Evolutionary conservation across 2,113 vertebrate genomes (phyloP).

Genomic region (Chaetodon auriga): DNA sequence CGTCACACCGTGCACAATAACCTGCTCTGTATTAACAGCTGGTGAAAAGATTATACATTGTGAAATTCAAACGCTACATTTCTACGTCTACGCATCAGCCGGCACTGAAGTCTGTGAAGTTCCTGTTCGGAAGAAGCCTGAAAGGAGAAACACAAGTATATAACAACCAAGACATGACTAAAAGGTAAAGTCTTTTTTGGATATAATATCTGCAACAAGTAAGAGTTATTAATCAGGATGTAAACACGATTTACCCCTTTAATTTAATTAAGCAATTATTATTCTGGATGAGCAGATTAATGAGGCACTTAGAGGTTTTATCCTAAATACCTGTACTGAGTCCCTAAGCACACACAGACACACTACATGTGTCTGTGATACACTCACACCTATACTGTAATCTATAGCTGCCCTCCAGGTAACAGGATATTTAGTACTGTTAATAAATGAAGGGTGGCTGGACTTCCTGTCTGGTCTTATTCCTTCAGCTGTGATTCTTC

Average conservation of each 20-base stretch:
- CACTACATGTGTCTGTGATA: background rate
- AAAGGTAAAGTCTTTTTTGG: no score
- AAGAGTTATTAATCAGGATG: no score
- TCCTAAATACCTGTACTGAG: background rate
- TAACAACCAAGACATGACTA: background rate
- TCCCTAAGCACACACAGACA: background rate
- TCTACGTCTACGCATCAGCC: background rate
- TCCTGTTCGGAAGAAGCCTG: no score
- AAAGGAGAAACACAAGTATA: no score
- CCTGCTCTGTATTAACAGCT: slow-evolving; percentile 25
- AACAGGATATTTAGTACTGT: background rate
- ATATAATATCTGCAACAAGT: no score
- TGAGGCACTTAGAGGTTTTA: background rate
- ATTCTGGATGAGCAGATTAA: background rate
- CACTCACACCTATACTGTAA: background rate
- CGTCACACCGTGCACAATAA: slow-evolving; percentile 48
- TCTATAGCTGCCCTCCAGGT: background rate
- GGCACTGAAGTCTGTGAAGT: background rate
- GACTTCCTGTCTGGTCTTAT: background rate
- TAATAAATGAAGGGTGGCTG: background rate
- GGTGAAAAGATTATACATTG: slow-evolving; percentile 14
- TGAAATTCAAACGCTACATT: slow-evolving; percentile 9
- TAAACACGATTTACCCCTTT: no score
- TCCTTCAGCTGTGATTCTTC: background rate
- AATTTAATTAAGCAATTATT: background rate